phyloP scores from a whole-genome alignment of 2,113 vertebrate genomes.

The Taurulus bubalis region DNA sequence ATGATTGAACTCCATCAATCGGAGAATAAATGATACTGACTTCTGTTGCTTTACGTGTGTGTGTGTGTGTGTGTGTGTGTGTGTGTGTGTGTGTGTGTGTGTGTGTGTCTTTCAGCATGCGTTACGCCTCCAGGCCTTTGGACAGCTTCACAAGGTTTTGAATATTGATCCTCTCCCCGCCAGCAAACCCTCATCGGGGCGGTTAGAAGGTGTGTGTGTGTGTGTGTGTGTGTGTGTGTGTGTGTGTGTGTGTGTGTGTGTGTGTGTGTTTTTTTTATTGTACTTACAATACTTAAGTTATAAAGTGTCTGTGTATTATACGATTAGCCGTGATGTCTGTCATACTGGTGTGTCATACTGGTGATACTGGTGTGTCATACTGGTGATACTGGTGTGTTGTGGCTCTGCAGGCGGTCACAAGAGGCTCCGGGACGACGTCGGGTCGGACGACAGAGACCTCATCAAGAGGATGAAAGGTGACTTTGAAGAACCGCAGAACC shows the following conservation, averaged over 20 bases:
- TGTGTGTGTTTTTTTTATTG: too few species aligned
- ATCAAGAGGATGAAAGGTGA: constrained; percentile 97
- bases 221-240: too few species aligned
- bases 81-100: constrained; percentile 26
- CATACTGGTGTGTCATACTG: too few species aligned
- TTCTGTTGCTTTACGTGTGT: constrained; percentile 17
- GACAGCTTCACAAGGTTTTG: constrained; percentile 78
- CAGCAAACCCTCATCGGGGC: constrained; percentile 53
- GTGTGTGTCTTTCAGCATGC: constrained; percentile 66
- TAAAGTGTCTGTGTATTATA: too few species aligned
- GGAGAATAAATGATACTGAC: constrained; percentile 11
- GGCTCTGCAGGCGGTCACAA: constrained; percentile 84
- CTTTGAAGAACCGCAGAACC: constrained; percentile 18
- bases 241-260: too few species aligned
- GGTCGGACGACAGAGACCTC: constrained; percentile 92
- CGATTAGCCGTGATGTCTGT: too few species aligned
- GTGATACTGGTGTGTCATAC: too few species aligned
- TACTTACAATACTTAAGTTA: too few species aligned
- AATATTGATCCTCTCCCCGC: constrained; percentile 76
- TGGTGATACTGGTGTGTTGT: background rate
- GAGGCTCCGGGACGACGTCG: constrained; percentile 90
- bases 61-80: constrained; percentile 30
- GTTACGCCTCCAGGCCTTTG: constrained; percentile 77
- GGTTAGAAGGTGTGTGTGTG: constrained; percentile 59
- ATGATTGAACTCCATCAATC: constrained; percentile 52